phyloP scores from a whole-genome alignment of 2,888 invertebrate genomes.

The Microdon myrmicae region DNA sequence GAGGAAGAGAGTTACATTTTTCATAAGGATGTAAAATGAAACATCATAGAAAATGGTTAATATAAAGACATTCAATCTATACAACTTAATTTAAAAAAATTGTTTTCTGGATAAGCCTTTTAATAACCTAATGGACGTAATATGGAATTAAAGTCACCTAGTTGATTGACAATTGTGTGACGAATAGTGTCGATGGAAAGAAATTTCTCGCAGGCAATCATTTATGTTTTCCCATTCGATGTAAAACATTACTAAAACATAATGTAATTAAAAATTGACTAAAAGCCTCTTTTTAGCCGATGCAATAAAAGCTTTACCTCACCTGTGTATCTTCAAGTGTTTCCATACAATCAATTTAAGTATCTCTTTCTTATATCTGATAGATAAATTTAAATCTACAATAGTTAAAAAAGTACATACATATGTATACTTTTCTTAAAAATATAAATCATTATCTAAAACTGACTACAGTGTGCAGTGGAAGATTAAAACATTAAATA shows the following conservation, averaged over 20 bases:
- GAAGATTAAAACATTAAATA: constrained; percentile 22
- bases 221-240: constrained; percentile 36
- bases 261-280: constrained; percentile 55
- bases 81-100: neutral
- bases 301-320: constrained; percentile 17
- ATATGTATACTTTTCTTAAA: neutral
- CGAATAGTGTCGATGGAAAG: constrained; percentile 60
- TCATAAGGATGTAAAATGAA: neutral
- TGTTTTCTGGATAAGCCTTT: too few relatives aligned
- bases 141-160: constrained; percentile 13
- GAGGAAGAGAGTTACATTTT: too few relatives aligned
- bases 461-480: constrained; percentile 42
- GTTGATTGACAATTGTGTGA: constrained; percentile 33
- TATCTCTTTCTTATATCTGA: constrained; percentile 7
- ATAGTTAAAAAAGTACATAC: constrained; percentile 3
- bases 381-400: constrained; percentile 12
- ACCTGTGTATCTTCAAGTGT: constrained; percentile 10
- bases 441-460: constrained; percentile 17
- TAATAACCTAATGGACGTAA: too few relatives aligned
- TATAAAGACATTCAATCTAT: neutral
- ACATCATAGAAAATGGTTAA: neutral
- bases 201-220: constrained; percentile 56
- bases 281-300: constrained; percentile 43
- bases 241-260: constrained; percentile 62
- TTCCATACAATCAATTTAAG: constrained; percentile 6